Conservation (phyloP, 2,797 vertebrate genomes). For the Cercopithecus petaurista region DNA sequence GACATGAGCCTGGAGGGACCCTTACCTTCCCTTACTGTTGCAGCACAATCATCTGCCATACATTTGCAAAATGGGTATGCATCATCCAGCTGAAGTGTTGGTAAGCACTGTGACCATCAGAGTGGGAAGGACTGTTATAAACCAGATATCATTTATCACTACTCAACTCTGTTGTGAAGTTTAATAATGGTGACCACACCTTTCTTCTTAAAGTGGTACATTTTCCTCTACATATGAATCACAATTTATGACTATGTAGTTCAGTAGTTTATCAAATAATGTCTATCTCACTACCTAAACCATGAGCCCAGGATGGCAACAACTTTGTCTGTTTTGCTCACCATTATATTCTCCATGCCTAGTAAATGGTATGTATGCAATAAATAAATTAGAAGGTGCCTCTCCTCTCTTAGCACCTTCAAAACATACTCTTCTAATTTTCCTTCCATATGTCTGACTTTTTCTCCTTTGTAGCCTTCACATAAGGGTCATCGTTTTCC, state of each 20-base stretch:
- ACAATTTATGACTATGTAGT: not conserved
- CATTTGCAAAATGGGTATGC: not conserved
- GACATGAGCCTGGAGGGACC: not conserved
- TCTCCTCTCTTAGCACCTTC: not conserved
- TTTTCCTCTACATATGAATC: not conserved
- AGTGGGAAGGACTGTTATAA: not conserved
- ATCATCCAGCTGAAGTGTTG: slow-evolving; percentile 13
- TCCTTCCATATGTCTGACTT: not conserved
- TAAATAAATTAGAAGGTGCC: not conserved
- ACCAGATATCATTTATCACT: not conserved
- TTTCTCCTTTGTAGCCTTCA: not conserved
- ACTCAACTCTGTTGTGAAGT: not conserved
- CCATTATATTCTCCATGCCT: not conserved
- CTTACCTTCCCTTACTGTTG: not conserved
- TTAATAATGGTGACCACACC: not conserved
- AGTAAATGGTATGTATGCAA: not conserved
- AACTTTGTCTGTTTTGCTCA: not conserved
- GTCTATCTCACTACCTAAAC: not conserved
- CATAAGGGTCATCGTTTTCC: not conserved
- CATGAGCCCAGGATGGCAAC: not conserved
- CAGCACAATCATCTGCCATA: not conserved
- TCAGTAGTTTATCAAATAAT: slow-evolving; percentile 1
- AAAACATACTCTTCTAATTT: not conserved
- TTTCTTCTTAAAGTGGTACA: not conserved
- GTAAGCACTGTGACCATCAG: not conserved